Evolutionary conservation across 2,888 invertebrate genomes (phyloP).

Genomic region (Agonopterix alstromeriana): DNA sequence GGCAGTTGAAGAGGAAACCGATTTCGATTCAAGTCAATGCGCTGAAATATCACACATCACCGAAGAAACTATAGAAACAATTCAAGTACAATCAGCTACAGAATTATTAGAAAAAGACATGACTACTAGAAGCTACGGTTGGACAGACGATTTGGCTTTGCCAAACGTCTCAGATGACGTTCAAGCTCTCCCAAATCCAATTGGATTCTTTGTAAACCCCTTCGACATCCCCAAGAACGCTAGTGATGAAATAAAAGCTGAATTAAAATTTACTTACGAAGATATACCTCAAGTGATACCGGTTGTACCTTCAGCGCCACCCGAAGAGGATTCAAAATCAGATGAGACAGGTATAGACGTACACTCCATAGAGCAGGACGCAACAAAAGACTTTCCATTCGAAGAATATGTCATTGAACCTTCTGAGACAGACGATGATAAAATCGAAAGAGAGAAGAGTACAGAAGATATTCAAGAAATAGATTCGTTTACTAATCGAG

Average conservation of each 20-base stretch:
- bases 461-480: constrained; percentile 33
- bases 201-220: constrained; percentile 40
- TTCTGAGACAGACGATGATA: constrained; percentile 56
- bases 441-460: constrained; percentile 38
- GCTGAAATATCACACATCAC: constrained; percentile 48
- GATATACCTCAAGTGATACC: constrained; percentile 27
- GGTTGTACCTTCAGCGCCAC: constrained; percentile 46
- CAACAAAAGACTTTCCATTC: constrained; percentile 60
- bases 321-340: constrained; percentile 51
- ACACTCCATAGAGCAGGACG: constrained; percentile 62
- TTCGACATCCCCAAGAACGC: constrained; percentile 46
- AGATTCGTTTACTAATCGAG: constrained; percentile 58
- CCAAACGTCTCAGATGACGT: constrained; percentile 2
- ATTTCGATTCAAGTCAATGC: constrained; percentile 30
- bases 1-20: constrained; percentile 15
- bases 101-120: constrained; percentile 38
- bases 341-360: constrained; percentile 61
- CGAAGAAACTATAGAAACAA: constrained; percentile 53
- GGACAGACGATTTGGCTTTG: constrained; percentile 28
- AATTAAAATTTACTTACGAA: constrained; percentile 41
- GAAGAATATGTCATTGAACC: constrained; percentile 63
- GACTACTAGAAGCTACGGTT: constrained; percentile 33
- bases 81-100: constrained; percentile 44
- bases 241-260: constrained; percentile 56
- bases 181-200: constrained; percentile 22